phyloP scores from a whole-genome alignment of 2,888 invertebrate species.

The Dicranocentrus wangi region DNA sequence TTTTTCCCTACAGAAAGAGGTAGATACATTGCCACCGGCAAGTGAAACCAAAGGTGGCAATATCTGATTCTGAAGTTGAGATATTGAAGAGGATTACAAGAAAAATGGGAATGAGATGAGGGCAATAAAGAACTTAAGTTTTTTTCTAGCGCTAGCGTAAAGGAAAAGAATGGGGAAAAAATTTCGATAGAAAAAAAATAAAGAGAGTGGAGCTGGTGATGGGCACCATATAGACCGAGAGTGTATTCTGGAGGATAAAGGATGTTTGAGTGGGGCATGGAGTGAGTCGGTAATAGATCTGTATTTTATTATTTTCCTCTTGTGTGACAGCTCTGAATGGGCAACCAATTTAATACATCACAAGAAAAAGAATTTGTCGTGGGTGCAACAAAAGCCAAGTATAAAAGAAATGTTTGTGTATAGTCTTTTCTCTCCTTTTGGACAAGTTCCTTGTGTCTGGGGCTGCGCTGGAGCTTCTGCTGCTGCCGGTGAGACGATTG shows the following conservation, averaged over 20 bases:
- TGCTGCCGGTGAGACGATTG: conserved; percentile 1
- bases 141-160: neutral
- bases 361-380: conserved; percentile 33
- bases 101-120: conserved; percentile 54
- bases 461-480: neutral
- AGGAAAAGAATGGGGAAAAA: conserved; percentile 27
- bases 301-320: conserved; percentile 43
- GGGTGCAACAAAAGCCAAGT: neutral
- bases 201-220: conserved; percentile 12
- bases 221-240: neutral
- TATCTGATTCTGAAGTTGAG: conserved; percentile 67
- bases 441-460: neutral
- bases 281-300: conserved; percentile 12
- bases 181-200: conserved; percentile 29
- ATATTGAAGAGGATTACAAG: conserved; percentile 59
- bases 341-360: conserved; percentile 31
- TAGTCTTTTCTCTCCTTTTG: neutral
- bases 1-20: too few species aligned
- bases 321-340: conserved; percentile 44
- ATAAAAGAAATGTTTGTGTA: neutral
- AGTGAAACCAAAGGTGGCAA: conserved; percentile 53
- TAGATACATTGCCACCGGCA: conserved; percentile 1
- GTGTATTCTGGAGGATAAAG: neutral
- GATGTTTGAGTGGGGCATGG: neutral
- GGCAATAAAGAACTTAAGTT: conserved; percentile 48